Evolutionary conservation across 2,113 vertebrate genomes (phyloP), one percentile per base, ranked within the genome.

Genomic region (Euleptes europaea): DNA sequence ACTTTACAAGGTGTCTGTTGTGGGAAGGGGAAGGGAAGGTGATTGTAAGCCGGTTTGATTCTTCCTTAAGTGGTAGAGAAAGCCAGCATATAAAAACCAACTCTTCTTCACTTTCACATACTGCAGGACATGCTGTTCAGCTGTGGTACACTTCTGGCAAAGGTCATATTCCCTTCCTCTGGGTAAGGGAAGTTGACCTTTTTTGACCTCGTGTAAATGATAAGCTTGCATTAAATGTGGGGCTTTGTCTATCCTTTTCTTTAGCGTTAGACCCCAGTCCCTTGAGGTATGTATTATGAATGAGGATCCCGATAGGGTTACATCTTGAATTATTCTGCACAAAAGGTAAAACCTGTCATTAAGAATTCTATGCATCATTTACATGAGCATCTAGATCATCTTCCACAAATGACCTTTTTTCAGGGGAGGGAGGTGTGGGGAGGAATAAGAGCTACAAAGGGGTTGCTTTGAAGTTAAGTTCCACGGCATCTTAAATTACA

Each of bases 291-390:
- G 86, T 94, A 97, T 97, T 96, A 97, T 97, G 94, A 76, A 97
- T 95, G 83, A 93, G 92, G 92, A 57, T 89, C 86, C 91, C 95
- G 97, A 95, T 96, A 95, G 94, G 65, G 87, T 97, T 97, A 95
- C 92, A 92, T 90, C 82, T 94, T 94, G 93, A 92, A 93, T 94
- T 92, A 92, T 89, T 92, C 74, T 88, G 88, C 90, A 92, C 90
- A 87, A 91, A 96, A 96, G 92, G 93, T 86, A 76, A 92, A 96
- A 94, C 89, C 92, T 91, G 21, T 83, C 91, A 96, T 96, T 96
- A 96, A 95, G 91, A 96, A 97, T 96, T 96, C 91, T 95, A 90
- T 26, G 74, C 73, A 94, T 94, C 85, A 95, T 93, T 95, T 94
- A 93, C 67, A 89, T 69, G 67, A 90, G 60, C 54, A 86, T 84